Conservation (phyloP, 2,113 vertebrate species). For the Mormyrus lacerda region DNA sequence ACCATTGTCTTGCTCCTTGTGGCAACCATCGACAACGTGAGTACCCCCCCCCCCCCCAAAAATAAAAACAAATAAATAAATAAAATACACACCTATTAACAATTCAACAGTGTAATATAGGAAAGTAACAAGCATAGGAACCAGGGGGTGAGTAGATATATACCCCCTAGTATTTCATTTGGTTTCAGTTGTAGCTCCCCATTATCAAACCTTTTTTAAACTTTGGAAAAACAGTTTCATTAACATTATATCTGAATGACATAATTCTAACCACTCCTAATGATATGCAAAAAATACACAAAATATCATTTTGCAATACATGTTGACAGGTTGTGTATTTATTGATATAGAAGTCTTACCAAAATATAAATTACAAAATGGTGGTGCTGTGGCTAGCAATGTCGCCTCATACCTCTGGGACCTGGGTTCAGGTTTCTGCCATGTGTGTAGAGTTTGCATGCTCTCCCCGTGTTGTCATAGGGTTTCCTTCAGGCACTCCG, state of each 20-base stretch:
- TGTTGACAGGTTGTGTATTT: background rate
- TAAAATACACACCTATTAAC: background rate
- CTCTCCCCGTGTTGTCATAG: background rate
- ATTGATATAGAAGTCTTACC: background rate
- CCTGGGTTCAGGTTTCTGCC: background rate
- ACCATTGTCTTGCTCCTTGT: slow-evolving; percentile 63
- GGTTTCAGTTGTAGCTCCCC: background rate
- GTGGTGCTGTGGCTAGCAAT: too few species aligned
- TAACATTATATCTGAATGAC: background rate
- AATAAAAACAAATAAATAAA: too few species aligned
- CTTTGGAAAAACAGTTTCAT: background rate
- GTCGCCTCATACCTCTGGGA: too few species aligned
- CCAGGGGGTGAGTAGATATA: background rate
- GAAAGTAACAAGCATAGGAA: background rate
- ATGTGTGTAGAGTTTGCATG: background rate
- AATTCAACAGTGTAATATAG: background rate
- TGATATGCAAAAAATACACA: background rate
- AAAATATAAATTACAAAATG: background rate
- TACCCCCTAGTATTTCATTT: background rate
- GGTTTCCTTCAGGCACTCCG: background rate
- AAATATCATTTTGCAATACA: background rate
- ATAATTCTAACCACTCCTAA: too few species aligned
- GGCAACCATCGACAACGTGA: slow-evolving; percentile 65
- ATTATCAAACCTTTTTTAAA: too few species aligned
- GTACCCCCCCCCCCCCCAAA: slow-evolving; percentile 11